Conservation (phyloP, 2,797 vertebrate genomes). For the Aphelocoma californica region DNA sequence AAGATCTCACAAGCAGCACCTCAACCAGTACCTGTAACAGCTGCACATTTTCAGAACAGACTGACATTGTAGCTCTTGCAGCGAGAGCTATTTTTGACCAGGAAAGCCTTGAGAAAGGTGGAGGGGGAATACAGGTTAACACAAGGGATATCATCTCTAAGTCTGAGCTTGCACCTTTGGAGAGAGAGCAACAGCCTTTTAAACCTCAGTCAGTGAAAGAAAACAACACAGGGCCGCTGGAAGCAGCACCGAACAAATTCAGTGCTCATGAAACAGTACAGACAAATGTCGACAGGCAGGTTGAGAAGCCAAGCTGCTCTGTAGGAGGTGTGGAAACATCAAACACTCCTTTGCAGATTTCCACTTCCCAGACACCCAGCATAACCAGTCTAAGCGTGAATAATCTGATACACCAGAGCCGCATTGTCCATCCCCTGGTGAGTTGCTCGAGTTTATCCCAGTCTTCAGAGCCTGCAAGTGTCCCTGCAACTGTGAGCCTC, state of each 20-base stretch:
- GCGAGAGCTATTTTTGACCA: constrained; percentile 92
- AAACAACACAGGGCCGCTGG: constrained; percentile 70
- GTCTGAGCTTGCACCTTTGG: constrained; percentile 63
- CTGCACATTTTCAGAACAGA: constrained; percentile 91
- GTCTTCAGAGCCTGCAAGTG: constrained; percentile 65
- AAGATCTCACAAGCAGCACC: constrained; percentile 79
- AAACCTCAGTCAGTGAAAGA: constrained; percentile 72
- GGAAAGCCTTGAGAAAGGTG: constrained; percentile 81
- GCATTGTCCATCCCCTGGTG: constrained; percentile 82
- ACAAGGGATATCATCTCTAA: constrained; percentile 59
- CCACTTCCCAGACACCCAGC: constrained; percentile 82
- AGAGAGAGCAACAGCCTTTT: constrained; percentile 84
- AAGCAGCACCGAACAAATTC: constrained; percentile 75
- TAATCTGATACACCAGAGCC: constrained; percentile 88
- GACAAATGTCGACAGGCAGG: constrained; percentile 70
- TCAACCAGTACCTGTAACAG: constrained; percentile 82
- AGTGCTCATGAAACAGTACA: constrained; percentile 69
- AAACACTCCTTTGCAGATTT: constrained; percentile 79
- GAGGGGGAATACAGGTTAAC: constrained; percentile 53
- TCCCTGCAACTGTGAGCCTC: constrained; percentile 74
- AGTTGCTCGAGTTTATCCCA: constrained; percentile 81
- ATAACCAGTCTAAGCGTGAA: constrained; percentile 91
- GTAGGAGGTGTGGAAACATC: constrained; percentile 68
- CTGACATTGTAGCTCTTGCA: constrained; percentile 91
- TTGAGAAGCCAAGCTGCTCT: constrained; percentile 80